Percentiles rank a stretch among this genome's conserved stretches.
Evolutionary conservation across 2,888 invertebrate genomes (phyloP).

Genomic region (Merodon equestris): DNA sequence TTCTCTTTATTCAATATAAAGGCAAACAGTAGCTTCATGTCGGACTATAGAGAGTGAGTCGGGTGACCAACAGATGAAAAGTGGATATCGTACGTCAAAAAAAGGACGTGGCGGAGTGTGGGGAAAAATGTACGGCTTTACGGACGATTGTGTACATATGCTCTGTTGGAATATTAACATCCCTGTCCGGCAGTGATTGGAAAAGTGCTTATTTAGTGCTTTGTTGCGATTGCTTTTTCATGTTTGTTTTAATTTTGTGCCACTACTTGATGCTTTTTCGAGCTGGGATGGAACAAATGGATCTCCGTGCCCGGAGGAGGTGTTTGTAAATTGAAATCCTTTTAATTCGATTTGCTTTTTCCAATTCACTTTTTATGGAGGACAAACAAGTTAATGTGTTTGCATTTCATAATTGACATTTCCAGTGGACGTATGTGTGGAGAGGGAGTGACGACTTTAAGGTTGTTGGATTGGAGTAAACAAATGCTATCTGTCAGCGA

Average conservation of each 20-base stretch:
- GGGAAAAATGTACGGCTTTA: neutral
- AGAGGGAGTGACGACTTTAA: too few species aligned
- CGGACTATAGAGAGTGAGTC: conserved; percentile 32
- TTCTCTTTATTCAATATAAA: conserved; percentile 27
- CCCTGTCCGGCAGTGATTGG: conserved; percentile 45
- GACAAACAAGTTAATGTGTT: conserved; percentile 44
- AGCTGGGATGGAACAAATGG: conserved; percentile 30
- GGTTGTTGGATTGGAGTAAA: too few species aligned
- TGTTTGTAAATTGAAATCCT: conserved; percentile 38
- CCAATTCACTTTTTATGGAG: conserved; percentile 11
- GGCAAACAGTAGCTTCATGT: conserved; percentile 40
- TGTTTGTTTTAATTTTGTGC: conserved; percentile 60
- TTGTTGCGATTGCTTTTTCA: conserved; percentile 52
- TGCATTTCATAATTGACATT: conserved; percentile 21
- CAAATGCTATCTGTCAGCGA: too few species aligned
- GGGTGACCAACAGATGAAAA: conserved; percentile 35
- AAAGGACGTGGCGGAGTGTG: conserved; percentile 24
- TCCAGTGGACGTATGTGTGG: neutral
- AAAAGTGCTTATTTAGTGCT: conserved; percentile 52
- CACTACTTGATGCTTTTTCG: conserved; percentile 32
- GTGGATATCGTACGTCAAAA: conserved; percentile 7
- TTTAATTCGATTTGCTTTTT: conserved; percentile 37
- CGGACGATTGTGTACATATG: conserved; percentile 2
- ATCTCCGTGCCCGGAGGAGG: conserved; percentile 12
- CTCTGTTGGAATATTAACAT: conserved; percentile 40